Base-by-base conservation (phyloP, 2,113 vertebrate species). In the Pao palembangensis region DNA sequence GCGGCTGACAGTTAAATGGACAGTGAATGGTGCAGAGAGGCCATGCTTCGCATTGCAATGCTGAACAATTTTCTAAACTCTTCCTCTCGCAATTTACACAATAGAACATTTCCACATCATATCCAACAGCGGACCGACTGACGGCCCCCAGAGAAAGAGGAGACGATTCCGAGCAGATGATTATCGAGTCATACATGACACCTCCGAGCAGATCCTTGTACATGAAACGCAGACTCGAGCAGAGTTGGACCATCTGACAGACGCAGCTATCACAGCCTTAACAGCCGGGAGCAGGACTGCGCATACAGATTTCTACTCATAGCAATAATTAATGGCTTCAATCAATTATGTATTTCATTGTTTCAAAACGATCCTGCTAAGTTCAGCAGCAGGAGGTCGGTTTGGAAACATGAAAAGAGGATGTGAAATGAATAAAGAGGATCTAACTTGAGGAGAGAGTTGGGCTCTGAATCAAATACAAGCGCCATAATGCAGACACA, bases 41-140 rank as follows among this genome's bases (percentile, higher is more conserved):
- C 44, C 72, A 75, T 76, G 83, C 69, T 49, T 62, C 1, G 74
- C 74, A 84, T 86, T 52, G 75, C 71, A 79, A 84, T 82, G 71
- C 50, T 3, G 52, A 56, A 49, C 55, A 18, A 53, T 61, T 75
- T 71, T 58, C 54, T 28, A 61, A 65, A 67, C 38, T 57, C 48
- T 63, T 18, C 31, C 38, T 58, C 25, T 2, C 58, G 48, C 56
- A 23, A 61, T 73, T 62, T 61, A 47, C 46, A 68, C 57, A 64
- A 73, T 64, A 73, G 75, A 49, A 65, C 65, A 69, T 73, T 80
- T 38, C 34, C 34, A 38, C 34, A 12, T 12, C 8, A 12, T 12
- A 38, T 8, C 25, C 34, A 38, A 38, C 34, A 12, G 34, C 34
- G 34, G 1, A 38, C 8, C 34, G 44, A 75, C 61, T 21, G 54